Conservation (phyloP, 1,140 invertebrate genomes). For the Macrobrachium nipponense region DNA sequence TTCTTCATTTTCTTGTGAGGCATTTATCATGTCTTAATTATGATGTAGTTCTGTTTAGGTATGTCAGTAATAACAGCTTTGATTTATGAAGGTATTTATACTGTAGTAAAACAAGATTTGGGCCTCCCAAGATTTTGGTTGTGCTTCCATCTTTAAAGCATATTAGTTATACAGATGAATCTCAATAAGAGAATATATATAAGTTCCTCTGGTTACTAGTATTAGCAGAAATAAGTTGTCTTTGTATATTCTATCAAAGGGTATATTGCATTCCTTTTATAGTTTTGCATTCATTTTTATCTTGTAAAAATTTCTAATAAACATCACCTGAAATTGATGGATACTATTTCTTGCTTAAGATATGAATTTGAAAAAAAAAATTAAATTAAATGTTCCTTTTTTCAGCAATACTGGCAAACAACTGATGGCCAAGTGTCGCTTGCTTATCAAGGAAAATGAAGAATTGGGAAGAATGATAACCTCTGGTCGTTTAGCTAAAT, state of each 20-base stretch:
- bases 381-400: conserved; percentile 16
- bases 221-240: too few relatives aligned
- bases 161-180: too few relatives aligned
- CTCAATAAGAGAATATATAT: too few relatives aligned
- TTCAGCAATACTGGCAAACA: conserved; percentile 93
- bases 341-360: neutral
- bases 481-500: conserved; percentile 92
- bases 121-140: too few relatives aligned
- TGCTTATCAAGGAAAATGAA: conserved; percentile 98
- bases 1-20: neutral
- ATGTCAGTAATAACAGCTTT: neutral
- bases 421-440: conserved; percentile 95
- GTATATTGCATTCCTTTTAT: too few relatives aligned
- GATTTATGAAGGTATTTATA: neutral
- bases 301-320: neutral
- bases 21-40: neutral
- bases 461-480: conserved; percentile 96
- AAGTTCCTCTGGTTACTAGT: too few relatives aligned
- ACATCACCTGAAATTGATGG: neutral
- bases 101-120: neutral
- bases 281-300: neutral
- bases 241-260: too few relatives aligned
- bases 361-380: neutral
- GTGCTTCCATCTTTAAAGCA: too few relatives aligned
- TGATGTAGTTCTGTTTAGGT: too few relatives aligned